These are phyloP conservation scores for Phragmatobia fuliginosa DNA, from an alignment of 2,888 invertebrate species.

Conservation along the genomic window DNA sequence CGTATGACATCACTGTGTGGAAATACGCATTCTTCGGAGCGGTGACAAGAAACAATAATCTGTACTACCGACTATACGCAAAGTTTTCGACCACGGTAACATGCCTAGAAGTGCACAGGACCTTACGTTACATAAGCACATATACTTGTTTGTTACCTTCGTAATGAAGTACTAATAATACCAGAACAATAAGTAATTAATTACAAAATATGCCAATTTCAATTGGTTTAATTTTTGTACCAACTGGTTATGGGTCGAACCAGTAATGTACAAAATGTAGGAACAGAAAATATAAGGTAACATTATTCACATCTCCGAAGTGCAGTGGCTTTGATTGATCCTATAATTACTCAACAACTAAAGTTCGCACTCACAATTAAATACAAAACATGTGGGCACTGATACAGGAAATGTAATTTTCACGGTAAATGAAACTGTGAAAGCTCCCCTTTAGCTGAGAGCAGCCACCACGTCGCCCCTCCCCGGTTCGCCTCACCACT, in stretches of 20 bases:
- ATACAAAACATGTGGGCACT: conserved; percentile 46
- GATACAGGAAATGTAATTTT: conserved; percentile 59
- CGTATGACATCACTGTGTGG: no score
- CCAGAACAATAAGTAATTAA: not conserved
- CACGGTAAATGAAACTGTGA: conserved; percentile 65
- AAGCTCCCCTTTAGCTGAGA: conserved; percentile 24
- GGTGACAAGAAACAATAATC: no score
- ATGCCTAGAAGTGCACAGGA: no score
- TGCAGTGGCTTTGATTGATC: conserved; percentile 12
- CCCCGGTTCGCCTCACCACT: not conserved
- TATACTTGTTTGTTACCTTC: no score
- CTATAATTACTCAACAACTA: conserved; percentile 40
- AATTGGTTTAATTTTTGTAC: not conserved
- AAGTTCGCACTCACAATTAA: conserved; percentile 47
- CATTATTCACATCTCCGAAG: not conserved
- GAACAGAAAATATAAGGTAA: not conserved
- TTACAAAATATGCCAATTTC: not conserved
- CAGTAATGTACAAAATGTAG: not conserved
- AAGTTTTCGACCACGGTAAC: no score
- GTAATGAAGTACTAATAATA: not conserved
- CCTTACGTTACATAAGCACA: no score
- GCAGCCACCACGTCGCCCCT: not conserved
- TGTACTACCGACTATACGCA: no score
- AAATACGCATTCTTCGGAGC: no score
- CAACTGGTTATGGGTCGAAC: no score